Base-by-base conservation (phyloP, 2,888 invertebrate genomes). In the Lottia gigantea region DNA sequence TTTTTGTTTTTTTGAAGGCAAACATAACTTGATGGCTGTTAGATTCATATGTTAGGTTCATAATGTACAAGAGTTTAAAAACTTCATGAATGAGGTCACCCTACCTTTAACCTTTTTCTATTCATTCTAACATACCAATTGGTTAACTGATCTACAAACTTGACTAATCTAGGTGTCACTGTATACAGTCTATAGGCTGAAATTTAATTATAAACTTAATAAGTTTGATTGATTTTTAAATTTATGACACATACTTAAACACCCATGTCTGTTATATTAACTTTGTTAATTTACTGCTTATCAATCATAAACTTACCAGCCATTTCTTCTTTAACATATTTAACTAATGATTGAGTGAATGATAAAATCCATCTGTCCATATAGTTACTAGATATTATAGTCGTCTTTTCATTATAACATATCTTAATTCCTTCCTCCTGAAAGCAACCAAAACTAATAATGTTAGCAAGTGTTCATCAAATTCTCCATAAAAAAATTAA, bases 111-210 rank as follows among this genome's bases (percentile, higher is more conserved):
- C 67, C 99, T 92, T 82, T 93, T 94, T 71, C 99, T 92, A 89
- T 99, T 99, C 93, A 99, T 94, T 76, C 98, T 91, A 46, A 99
- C 97, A 88, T 98, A 99, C 97, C 98, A 98, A 89, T 99, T 99
- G 45, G 98, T 99, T 4, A 99, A 91, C 86, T 98, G 95, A 86
- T 98, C 98, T 78, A 99, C 96, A 89, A 96, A 99, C 87, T 97
- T 96, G 0, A 98, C 94, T 62, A 99, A 90, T 69, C 94, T 91
- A 0, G 98, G 97, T 14, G 98, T 94, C 14, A 99, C 99, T 0
- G 97, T 98, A 87, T 98, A 99, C 68, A 99, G 90, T 70, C 95
- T 93, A 88, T 98, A 99, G 1, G 94, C 94, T 82, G 92, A 8
- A 80, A 77, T 46, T 68, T 14, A 70, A 70, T 25, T 26, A 46